Evolutionary conservation across 2,888 invertebrate genomes (phyloP).

Genomic region (Cephus pygmeus): DNA sequence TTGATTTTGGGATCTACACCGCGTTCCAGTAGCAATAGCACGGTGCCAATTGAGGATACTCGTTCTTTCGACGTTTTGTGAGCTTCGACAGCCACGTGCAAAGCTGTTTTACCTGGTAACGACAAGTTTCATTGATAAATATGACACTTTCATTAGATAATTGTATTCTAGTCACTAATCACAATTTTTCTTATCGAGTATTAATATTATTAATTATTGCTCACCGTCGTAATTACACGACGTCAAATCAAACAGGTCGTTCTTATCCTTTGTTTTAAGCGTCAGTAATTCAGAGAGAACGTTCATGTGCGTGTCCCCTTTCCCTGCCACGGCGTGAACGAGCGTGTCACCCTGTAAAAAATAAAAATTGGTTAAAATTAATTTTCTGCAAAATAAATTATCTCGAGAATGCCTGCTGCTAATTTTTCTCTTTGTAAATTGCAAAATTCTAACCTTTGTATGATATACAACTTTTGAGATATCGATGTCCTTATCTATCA

Average conservation of each 20-base stretch:
- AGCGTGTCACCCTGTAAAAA: constrained; percentile 50
- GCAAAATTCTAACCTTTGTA: constrained; percentile 35
- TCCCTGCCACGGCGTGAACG: constrained; percentile 49
- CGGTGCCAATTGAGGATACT: constrained; percentile 31
- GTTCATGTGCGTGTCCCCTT: constrained; percentile 49
- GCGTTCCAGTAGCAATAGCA: constrained; percentile 45
- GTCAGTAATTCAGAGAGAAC: constrained; percentile 50
- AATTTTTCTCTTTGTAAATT: neutral
- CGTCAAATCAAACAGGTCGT: constrained; percentile 50
- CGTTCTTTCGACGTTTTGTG: constrained; percentile 36
- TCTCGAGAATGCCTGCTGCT: neutral
- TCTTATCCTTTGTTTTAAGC: constrained; percentile 45
- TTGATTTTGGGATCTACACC: constrained; percentile 44
- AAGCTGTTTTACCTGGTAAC: constrained; percentile 51
- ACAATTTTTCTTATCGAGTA: neutral
- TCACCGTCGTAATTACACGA: constrained; percentile 55
- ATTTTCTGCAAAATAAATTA: neutral
- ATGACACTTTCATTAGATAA: neutral
- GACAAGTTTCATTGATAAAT: neutral
- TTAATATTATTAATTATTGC: constrained; percentile 6
- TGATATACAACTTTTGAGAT: constrained; percentile 48
- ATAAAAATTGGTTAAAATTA: neutral
- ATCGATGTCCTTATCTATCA: constrained; percentile 49
- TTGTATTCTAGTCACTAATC: neutral
- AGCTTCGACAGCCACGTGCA: constrained; percentile 53